These are phyloP conservation scores for Acanthosepion lycidas DNA, from an alignment of 2,888 invertebrate genomes.

Conservation along the genomic window DNA sequence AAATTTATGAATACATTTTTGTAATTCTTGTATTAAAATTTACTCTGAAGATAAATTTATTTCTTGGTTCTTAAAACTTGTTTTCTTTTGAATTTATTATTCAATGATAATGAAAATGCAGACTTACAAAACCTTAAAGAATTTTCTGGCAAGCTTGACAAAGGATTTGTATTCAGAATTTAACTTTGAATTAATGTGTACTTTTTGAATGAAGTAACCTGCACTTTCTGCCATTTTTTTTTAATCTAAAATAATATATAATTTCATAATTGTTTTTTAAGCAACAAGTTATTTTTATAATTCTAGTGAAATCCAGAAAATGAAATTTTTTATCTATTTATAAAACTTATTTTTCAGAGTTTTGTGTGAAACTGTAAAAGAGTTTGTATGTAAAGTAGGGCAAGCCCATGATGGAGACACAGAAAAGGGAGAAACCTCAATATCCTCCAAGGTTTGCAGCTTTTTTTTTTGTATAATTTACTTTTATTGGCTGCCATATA, in stretches of 20 bases:
- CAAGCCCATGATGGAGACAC: conserved; percentile 64
- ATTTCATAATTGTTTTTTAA: background rate
- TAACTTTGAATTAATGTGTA: too few relatives aligned
- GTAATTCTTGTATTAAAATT: too few relatives aligned
- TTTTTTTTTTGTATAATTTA: background rate
- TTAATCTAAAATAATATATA: background rate
- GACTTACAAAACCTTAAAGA: background rate
- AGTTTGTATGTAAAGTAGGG: conserved; percentile 80
- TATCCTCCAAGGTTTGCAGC: conserved; percentile 52
- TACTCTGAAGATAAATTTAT: too few relatives aligned
- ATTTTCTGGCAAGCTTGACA: background rate
- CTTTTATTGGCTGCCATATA: background rate
- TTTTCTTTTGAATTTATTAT: background rate
- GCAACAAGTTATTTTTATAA: background rate
- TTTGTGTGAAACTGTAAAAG: conserved; percentile 86
- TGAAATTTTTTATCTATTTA: too few relatives aligned
- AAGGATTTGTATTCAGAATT: too few relatives aligned
- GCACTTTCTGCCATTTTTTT: background rate
- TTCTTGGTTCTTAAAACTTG: too few relatives aligned
- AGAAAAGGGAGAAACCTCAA: conserved; percentile 55
- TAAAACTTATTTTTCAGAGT: conserved; percentile 72
- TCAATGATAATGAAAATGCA: background rate
- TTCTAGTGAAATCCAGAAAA: too few relatives aligned
- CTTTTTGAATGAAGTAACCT: background rate
- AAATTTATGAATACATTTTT: too few relatives aligned